phyloP scores from a whole-genome alignment of 2,888 invertebrate species.

The Hyalella azteca region DNA sequence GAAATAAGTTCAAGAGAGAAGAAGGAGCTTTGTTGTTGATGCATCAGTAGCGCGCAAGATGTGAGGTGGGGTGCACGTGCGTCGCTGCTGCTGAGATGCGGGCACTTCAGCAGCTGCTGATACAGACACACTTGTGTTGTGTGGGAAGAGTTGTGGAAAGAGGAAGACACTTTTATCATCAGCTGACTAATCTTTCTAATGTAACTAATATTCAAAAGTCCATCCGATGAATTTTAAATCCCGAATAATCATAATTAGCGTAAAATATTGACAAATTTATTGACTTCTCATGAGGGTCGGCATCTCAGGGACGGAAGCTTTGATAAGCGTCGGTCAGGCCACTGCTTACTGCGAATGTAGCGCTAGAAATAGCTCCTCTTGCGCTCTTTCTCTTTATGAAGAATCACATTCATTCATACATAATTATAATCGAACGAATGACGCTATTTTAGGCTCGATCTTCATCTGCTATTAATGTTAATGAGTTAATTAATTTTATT shows the following conservation, averaged over 20 bases:
- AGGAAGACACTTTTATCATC: neutral
- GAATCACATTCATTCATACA: too few relatives aligned
- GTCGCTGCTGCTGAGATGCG: neutral
- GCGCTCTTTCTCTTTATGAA: too few relatives aligned
- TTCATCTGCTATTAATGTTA: neutral
- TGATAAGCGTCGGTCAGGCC: too few relatives aligned
- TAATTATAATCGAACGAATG: too few relatives aligned
- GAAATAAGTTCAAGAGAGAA: constrained; percentile 5
- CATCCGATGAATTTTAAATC: neutral
- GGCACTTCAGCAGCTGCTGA: neutral
- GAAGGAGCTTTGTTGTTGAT: neutral
- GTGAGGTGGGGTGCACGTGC: neutral
- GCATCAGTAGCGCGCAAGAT: neutral
- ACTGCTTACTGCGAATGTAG: too few relatives aligned
- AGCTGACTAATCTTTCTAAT: neutral
- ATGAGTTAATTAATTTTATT: neutral
- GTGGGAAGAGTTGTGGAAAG: neutral
- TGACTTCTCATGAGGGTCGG: too few relatives aligned
- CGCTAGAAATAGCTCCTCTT: too few relatives aligned
- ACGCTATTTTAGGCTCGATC: neutral
- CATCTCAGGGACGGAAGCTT: too few relatives aligned
- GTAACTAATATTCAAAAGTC: neutral
- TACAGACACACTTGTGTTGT: neutral
- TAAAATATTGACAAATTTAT: neutral
- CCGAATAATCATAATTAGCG: neutral